Percentiles rank a stretch among this genome's conserved stretches.
Evolutionary conservation across 2,797 vertebrate species (phyloP).

Genomic region (Cuniculus paca): DNA sequence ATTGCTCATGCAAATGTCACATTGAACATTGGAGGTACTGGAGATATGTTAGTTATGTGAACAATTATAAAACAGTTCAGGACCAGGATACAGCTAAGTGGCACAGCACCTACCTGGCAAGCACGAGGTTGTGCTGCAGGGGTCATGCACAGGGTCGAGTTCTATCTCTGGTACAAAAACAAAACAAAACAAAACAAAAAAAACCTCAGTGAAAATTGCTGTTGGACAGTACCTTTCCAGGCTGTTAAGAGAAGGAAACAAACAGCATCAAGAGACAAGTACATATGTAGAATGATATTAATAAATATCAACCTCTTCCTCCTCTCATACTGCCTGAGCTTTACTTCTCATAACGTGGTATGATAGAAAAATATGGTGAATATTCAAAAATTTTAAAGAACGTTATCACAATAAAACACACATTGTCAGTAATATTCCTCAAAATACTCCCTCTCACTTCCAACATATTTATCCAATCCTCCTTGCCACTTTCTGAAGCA

Average conservation of each 20-base stretch:
- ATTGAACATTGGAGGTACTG: not conserved
- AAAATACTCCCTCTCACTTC: not conserved
- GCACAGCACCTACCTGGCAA: not conserved
- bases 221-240: not conserved
- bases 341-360: not conserved
- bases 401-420: not conserved
- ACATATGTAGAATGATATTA: not conserved
- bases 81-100: too few species aligned
- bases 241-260: not conserved
- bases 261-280: not conserved
- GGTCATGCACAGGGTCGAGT: too few species aligned
- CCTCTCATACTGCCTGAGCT: not conserved
- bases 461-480: not conserved
- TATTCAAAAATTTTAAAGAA: not conserved
- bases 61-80: not conserved
- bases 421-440: not conserved
- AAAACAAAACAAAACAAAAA: too few species aligned
- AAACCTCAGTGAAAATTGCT: not conserved
- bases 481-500: not conserved
- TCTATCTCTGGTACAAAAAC: too few species aligned
- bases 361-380: not conserved
- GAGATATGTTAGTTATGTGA: not conserved
- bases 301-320: not conserved
- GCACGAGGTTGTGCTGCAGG: not conserved
- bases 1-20: not conserved